A percentile compares a stretch with the other conserved stretches of the same genome.
phyloP scores from a whole-genome alignment of 37 sponge, comb jelly and placozoan species.

The Mnemiopsis leidyi region DNA sequence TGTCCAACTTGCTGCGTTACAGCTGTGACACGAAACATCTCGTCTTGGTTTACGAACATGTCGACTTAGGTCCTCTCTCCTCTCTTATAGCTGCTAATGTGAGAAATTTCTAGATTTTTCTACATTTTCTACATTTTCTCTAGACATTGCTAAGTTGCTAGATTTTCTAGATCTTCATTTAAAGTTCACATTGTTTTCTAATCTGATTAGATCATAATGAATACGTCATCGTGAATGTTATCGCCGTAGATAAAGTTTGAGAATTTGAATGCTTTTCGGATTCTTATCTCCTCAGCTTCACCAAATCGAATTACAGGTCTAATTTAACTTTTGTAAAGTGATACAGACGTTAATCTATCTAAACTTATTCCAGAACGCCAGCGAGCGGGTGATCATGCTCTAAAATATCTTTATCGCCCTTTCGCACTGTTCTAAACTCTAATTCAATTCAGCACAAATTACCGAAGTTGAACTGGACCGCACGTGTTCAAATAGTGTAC shows the following conservation, averaged over 20 bases:
- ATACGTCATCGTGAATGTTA: background rate
- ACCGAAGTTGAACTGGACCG: slow-evolving; percentile 52
- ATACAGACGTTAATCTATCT: background rate
- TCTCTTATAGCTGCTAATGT: slow-evolving; percentile 15
- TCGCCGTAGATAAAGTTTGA: background rate
- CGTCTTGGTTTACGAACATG: slow-evolving; percentile 23
- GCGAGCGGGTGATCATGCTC: background rate
- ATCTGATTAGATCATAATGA: too few species aligned
- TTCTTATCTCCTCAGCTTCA: background rate
- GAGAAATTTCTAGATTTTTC: too few species aligned
- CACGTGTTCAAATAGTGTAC: slow-evolving; percentile 35
- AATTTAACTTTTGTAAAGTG: background rate
- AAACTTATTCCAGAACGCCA: background rate
- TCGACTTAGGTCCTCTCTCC: slow-evolving; percentile 18
- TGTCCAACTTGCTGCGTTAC: background rate
- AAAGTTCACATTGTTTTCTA: too few species aligned
- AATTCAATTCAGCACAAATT: slow-evolving; percentile 33
- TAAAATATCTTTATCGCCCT: background rate
- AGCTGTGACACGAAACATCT: slow-evolving; percentile 55
- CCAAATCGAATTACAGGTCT: background rate
- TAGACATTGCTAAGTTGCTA: too few species aligned
- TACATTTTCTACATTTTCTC: too few species aligned
- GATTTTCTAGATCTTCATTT: too few species aligned
- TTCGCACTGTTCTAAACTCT: background rate
- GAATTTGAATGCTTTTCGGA: background rate